phyloP scores from a whole-genome alignment of 2,113 vertebrate species.

The Acrocephalus kingi region DNA sequence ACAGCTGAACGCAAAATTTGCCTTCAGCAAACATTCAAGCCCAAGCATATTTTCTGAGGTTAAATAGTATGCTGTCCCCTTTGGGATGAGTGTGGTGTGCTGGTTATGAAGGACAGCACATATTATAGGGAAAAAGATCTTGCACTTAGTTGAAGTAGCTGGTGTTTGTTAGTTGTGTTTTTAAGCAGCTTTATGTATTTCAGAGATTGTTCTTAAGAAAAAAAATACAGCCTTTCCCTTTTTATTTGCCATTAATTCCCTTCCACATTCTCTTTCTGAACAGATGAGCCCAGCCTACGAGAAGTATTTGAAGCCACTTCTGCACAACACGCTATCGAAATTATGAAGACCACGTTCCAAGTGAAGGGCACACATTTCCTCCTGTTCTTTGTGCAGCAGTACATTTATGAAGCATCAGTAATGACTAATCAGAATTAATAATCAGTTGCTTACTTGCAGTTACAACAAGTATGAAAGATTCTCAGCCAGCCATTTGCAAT shows the following conservation, averaged over 20 bases:
- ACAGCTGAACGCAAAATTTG: not conserved
- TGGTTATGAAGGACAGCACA: not conserved
- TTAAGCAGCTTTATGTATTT: not conserved
- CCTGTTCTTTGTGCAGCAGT: not conserved
- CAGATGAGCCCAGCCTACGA: constrained; percentile 75
- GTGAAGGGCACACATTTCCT: not conserved
- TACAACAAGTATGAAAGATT: not conserved
- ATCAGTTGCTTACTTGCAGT: constrained; percentile 1
- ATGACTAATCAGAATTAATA: constrained; percentile 50
- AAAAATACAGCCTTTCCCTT: not conserved
- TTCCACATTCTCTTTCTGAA: constrained; percentile 40
- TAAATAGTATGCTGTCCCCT: not conserved
- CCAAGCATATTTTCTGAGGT: not conserved
- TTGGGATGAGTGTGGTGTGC: not conserved
- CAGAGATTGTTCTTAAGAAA: not conserved
- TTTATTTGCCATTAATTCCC: constrained; percentile 2
- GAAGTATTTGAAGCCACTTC: constrained; percentile 75
- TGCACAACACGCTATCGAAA: constrained; percentile 68
- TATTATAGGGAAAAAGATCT: not conserved
- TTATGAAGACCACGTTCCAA: constrained; percentile 51
- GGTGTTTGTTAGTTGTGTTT: not conserved
- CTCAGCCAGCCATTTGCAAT: constrained; percentile 7
- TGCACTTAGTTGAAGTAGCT: not conserved
- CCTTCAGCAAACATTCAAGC: constrained; percentile 15
- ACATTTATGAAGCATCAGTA: constrained; percentile 3